Evolutionary conservation across 2,113 vertebrate species (phyloP), one percentile per base, ranked within the genome.

Genomic region (Thamnaconus septentrionalis): DNA sequence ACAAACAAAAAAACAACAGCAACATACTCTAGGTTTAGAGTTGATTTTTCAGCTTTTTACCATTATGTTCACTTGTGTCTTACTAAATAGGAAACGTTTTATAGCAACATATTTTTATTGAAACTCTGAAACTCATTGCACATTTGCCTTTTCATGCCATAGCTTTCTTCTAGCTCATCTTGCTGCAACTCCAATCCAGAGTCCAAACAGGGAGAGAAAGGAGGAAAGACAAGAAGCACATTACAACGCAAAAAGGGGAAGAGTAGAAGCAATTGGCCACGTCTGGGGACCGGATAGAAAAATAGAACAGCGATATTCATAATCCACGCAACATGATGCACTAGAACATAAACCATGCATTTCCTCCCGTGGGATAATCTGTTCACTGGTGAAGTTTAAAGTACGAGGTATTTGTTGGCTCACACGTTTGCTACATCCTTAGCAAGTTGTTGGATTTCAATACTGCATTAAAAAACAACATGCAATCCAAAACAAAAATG

Each of bases 71-170:
- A 31, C 18, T 31, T 31, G 18, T 31, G 18, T 31, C 18, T 31
- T 31, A 31, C 18, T 31, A 31, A 31, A 31, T 31, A 31, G 18
- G 18, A 31, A 31, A 31, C 18, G 18, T 31, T 8, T 10, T 53
- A 11, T 84, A 88, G 87, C 76, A 91, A 85, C 84, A 85, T 80
- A 73, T 84, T 85, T 83, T 92, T 88, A 91, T 92, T 92, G 67
- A 75, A 91, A 86, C 68, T 87, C 66, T 85, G 40, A 82, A 70
- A 66, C 89, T 88, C 86, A 87, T 85, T 78, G 80, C 79, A 88
- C 84, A 87, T 89, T 87, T 90, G 81, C 83, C 72, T 83, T 86
- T 87, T 86, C 91, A 93, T 92, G 91, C 91, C 88, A 76, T 79
- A 67, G 76, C 49, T 80, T 79, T 81, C 79, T 70, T 71, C 86